These are phyloP conservation scores for Pseudocheirus occidentalis DNA, from an alignment of 2,797 vertebrate genomes.

Conservation along the genomic window DNA sequence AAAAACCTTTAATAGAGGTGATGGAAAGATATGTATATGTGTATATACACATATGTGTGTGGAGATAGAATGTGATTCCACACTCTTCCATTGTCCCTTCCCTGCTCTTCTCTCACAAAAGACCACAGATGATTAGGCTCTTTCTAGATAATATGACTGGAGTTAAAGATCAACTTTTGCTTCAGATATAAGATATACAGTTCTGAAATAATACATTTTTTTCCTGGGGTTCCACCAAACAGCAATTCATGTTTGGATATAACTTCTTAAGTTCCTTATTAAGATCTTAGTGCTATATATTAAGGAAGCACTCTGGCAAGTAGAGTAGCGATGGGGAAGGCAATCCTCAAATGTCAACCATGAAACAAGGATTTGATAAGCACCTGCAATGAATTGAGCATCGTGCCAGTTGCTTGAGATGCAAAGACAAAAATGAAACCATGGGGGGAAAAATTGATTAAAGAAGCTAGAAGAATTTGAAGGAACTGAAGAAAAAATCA, in stretches of 20 bases:
- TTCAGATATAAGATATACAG: conserved; percentile 11
- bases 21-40: not conserved
- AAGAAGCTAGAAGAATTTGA: not conserved
- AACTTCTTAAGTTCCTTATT: not conserved
- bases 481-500: not conserved
- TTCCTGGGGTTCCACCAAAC: conserved; percentile 19
- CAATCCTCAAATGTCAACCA: not conserved
- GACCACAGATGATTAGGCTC: not conserved
- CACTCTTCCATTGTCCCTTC: not conserved
- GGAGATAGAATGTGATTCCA: not conserved
- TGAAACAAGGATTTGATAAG: not conserved
- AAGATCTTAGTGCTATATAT: not conserved
- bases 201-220: conserved; percentile 27
- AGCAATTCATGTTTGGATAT: not conserved
- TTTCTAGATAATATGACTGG: not conserved
- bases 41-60: no score
- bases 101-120: not conserved
- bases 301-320: not conserved
- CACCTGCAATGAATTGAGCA: not conserved
- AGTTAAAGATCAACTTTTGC: conserved; percentile 23
- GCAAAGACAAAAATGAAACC: not conserved
- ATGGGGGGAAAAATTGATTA: not conserved
- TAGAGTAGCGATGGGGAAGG: not conserved
- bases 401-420: not conserved
- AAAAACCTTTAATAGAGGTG: not conserved